These are phyloP conservation scores for Notechis scutatus DNA, from an alignment of 2,113 vertebrate genomes.

Conservation along the genomic window DNA sequence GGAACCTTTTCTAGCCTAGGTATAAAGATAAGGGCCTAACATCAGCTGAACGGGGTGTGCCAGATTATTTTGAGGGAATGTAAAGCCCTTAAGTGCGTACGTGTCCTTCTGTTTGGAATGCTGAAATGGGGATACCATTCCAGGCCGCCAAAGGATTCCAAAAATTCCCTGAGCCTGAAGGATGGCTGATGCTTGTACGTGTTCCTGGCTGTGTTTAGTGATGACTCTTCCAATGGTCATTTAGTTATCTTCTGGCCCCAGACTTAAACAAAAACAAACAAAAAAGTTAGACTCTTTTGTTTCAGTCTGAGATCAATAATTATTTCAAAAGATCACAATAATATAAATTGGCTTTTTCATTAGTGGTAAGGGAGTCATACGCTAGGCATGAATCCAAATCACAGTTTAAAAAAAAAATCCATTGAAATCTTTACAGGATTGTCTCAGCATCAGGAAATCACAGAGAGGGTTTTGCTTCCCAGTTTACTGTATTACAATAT, in stretches of 20 bases:
- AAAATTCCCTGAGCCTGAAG: not conserved
- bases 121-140: not conserved
- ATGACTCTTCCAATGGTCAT: not conserved
- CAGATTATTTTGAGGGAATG: fast-evolving
- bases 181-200: not conserved
- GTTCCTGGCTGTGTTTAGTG: not conserved
- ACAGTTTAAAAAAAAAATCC: not conserved
- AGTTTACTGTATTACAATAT: not conserved
- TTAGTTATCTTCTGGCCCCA: not conserved
- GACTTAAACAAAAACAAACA: not conserved
- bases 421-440: not conserved
- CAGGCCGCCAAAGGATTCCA: not conserved
- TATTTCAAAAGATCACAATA: not conserved
- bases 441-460: not conserved
- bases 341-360: not conserved
- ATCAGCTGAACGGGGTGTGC: not conserved
- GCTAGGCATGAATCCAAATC: not conserved
- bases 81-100: not conserved
- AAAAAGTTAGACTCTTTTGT: not conserved
- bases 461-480: not conserved
- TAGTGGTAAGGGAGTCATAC: not conserved
- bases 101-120: not conserved
- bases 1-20: not conserved
- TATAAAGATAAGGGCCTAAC: not conserved
- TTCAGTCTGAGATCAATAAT: not conserved